Evolutionary conservation across 2,113 vertebrate species (phyloP).

Genomic region (Serilophus lunatus): DNA sequence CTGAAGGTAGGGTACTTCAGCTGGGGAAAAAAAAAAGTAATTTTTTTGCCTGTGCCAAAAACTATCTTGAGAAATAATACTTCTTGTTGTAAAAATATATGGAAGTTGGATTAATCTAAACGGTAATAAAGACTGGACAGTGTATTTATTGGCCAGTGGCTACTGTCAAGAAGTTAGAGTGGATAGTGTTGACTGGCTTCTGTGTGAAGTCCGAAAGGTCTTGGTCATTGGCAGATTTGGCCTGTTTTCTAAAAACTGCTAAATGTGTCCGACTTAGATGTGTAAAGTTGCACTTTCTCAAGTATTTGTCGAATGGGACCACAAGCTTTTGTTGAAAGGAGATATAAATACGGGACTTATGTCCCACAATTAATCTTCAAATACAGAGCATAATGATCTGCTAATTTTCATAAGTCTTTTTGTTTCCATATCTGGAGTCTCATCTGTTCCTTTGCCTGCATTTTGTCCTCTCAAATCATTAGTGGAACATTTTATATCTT

Average conservation of each 20-base stretch:
- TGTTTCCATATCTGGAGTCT: slow-evolving; percentile 1
- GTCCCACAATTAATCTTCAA: neutral
- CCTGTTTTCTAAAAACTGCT: neutral
- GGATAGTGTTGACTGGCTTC: neutral
- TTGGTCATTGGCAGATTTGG: neutral
- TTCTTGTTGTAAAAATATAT: neutral
- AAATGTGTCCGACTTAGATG: neutral
- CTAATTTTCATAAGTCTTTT: slow-evolving; percentile 27
- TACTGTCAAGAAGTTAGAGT: neutral
- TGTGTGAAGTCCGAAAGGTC: neutral
- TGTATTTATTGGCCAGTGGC: slow-evolving; percentile 54
- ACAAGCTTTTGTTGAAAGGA: neutral
- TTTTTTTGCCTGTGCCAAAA: neutral
- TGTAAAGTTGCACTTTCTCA: neutral
- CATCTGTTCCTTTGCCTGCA: neutral
- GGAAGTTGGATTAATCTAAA: slow-evolving; percentile 18
- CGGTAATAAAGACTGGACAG: neutral
- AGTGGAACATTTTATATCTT: neutral
- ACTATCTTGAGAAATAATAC: neutral
- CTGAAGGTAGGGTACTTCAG: neutral
- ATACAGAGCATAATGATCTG: neutral
- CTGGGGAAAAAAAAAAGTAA: neutral
- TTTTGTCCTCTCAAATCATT: neutral
- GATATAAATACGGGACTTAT: neutral
- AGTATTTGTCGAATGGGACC: neutral